Evolutionary conservation across 2,797 vertebrate species (phyloP).

Genomic region (Sciaenops ocellatus): DNA sequence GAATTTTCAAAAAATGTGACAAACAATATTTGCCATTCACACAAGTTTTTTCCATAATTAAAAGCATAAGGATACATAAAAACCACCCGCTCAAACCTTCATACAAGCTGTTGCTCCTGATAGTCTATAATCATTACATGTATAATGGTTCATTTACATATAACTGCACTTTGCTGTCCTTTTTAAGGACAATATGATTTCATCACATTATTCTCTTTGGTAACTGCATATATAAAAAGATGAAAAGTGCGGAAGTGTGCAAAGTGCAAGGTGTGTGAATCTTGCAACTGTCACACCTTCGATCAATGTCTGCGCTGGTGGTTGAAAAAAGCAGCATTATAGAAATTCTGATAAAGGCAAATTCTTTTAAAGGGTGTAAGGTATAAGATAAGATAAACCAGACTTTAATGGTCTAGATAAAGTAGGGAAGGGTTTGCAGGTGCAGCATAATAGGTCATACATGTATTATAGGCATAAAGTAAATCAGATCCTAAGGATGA

Average conservation of each 20-base stretch:
- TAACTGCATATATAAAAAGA: slow-evolving; percentile 2
- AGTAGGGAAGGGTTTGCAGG: not conserved
- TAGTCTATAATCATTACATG: not conserved
- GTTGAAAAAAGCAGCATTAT: not conserved
- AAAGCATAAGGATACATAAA: slow-evolving; percentile 1
- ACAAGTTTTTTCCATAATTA: slow-evolving; percentile 55
- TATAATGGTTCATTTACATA: not conserved
- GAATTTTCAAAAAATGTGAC: not conserved
- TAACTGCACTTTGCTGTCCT: slow-evolving; percentile 10
- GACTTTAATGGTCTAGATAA: slow-evolving; percentile 13
- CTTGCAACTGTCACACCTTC: not conserved
- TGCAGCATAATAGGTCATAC: slow-evolving; percentile 41
- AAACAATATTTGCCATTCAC: slow-evolving; percentile 10
- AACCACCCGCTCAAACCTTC: slow-evolving; percentile 11
- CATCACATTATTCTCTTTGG: slow-evolving; percentile 40
- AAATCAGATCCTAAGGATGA: not conserved
- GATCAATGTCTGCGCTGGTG: not conserved
- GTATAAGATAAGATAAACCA: slow-evolving; percentile 13
- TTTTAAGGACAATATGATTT: slow-evolving; percentile 5
- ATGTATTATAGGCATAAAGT: slow-evolving; percentile 9
- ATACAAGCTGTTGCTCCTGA: not conserved
- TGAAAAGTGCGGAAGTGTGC: slow-evolving; percentile 17
- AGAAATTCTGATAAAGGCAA: slow-evolving; percentile 1
- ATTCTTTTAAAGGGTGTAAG: slow-evolving; percentile 11
- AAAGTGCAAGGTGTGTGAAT: not conserved